Evolutionary conservation across 1,140 invertebrate species (phyloP).

Genomic region (Caerostris extrusa): DNA sequence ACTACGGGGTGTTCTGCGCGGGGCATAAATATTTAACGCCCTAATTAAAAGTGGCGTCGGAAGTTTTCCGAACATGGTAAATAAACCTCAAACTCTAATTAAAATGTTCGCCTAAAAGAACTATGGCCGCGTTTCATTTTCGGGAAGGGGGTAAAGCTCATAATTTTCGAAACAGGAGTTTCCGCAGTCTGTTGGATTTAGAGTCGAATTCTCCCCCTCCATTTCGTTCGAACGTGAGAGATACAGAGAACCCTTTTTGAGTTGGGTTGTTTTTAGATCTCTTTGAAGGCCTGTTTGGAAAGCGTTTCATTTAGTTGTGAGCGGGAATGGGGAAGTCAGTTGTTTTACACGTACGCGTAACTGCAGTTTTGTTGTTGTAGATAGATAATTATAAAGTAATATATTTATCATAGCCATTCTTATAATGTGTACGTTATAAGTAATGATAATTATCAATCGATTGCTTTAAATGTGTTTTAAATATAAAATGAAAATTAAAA

Average conservation of each 20-base stretch:
- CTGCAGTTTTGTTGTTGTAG: too few relatives aligned
- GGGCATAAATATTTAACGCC: conserved; percentile 18
- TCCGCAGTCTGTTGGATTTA: background rate
- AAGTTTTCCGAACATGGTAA: background rate
- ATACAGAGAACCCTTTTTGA: background rate
- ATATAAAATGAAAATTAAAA: too few relatives aligned
- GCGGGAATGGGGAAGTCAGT: too few relatives aligned
- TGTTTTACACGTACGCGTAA: too few relatives aligned
- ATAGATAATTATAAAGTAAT: too few relatives aligned
- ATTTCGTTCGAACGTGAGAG: background rate
- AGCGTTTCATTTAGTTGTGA: too few relatives aligned
- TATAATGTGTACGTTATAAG: too few relatives aligned
- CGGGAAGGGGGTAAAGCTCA: background rate
- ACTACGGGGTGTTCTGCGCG: background rate
- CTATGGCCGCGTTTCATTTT: background rate
- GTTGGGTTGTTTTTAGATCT: background rate
- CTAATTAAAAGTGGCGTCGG: conserved; percentile 31
- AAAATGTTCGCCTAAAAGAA: background rate
- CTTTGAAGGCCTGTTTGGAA: background rate
- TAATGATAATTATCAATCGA: too few relatives aligned
- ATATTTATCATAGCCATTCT: too few relatives aligned
- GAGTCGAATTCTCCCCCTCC: background rate
- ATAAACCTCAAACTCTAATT: conserved; percentile 30
- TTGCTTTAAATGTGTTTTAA: too few relatives aligned
- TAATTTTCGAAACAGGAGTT: background rate